These are phyloP conservation scores for Drosophila hamatofila DNA, from an alignment of 2,888 invertebrate species.

Conservation along the genomic window DNA sequence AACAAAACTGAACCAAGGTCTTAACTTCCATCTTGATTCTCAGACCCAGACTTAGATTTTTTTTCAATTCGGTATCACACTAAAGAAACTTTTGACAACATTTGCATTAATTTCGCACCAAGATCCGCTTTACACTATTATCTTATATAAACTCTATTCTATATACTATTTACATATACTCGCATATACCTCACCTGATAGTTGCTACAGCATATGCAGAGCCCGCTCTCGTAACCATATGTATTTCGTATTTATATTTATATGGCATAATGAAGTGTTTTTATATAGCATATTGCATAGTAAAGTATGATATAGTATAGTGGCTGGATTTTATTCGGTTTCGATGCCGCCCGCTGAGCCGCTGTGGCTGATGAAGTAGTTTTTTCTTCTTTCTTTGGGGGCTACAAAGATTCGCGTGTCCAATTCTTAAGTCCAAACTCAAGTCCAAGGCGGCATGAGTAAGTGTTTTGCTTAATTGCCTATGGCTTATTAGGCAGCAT, in stretches of 20 bases:
- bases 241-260: conserved; percentile 40
- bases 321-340: conserved; percentile 43
- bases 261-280: conserved; percentile 75
- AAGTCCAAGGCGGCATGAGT: conserved; percentile 71
- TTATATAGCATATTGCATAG: conserved; percentile 39
- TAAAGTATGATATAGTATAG: conserved; percentile 26
- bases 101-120: not conserved
- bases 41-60: too few relatives aligned
- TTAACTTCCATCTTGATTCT: too few relatives aligned
- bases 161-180: not conserved
- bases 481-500: conserved; percentile 80
- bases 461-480: conserved; percentile 82
- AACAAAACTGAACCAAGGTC: too few relatives aligned
- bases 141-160: not conserved
- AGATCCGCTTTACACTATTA: not conserved
- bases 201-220: not conserved
- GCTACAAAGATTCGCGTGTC: conserved; percentile 58
- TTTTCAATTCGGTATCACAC: too few relatives aligned
- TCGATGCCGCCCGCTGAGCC: conserved; percentile 63
- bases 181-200: not conserved
- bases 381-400: conserved; percentile 26
- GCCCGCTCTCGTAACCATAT: conserved; percentile 31
- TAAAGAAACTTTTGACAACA: not conserved
- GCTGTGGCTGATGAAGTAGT: conserved; percentile 74
- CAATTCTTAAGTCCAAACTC: conserved; percentile 43